A percentile compares a stretch with the other conserved stretches of the same genome.
phyloP scores from a whole-genome alignment of 2,113 vertebrate genomes.

The Anguilla japonica region DNA sequence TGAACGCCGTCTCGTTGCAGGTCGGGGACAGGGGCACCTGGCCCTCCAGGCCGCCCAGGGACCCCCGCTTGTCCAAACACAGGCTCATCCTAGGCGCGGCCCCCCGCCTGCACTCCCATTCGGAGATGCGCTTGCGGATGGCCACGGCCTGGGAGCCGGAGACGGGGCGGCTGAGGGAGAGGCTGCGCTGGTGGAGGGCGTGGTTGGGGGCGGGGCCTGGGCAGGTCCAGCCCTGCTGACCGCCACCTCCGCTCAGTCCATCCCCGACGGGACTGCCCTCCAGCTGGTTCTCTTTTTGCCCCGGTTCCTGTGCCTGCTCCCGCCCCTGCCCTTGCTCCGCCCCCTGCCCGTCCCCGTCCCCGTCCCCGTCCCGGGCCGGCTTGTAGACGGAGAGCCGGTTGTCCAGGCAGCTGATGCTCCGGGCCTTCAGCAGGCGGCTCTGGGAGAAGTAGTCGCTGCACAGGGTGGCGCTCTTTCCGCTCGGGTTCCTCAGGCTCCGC shows the following conservation, averaged over 20 bases:
- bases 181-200: slow-evolving; percentile 69
- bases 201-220: slow-evolving; percentile 69
- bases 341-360: slow-evolving; percentile 46
- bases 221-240: slow-evolving; percentile 73
- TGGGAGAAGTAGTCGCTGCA: slow-evolving; percentile 65
- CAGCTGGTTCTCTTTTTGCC: slow-evolving; percentile 51
- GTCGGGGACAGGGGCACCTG: slow-evolving; percentile 82
- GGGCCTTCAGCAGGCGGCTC: slow-evolving; percentile 73
- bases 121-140: slow-evolving; percentile 92
- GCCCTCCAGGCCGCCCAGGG: slow-evolving; percentile 65
- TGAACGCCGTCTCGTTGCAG: slow-evolving; percentile 90
- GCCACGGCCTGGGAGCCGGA: slow-evolving; percentile 73
- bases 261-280: slow-evolving; percentile 60
- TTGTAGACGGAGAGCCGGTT: slow-evolving; percentile 79
- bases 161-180: slow-evolving; percentile 72
- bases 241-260: slow-evolving; percentile 62
- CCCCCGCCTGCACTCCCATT: slow-evolving; percentile 92
- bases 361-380: slow-evolving; percentile 53
- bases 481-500: slow-evolving; percentile 74
- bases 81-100: slow-evolving; percentile 79
- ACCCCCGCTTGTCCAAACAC: slow-evolving; percentile 81
- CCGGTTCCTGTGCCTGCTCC: slow-evolving; percentile 49
- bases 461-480: slow-evolving; percentile 59
- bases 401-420: slow-evolving; percentile 83
- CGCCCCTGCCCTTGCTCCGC: slow-evolving; percentile 64